A percentile compares a stretch with the other conserved stretches of the same genome.
Conservation (phyloP, 2,797 vertebrate genomes). For the Labeo calbasu region DNA sequence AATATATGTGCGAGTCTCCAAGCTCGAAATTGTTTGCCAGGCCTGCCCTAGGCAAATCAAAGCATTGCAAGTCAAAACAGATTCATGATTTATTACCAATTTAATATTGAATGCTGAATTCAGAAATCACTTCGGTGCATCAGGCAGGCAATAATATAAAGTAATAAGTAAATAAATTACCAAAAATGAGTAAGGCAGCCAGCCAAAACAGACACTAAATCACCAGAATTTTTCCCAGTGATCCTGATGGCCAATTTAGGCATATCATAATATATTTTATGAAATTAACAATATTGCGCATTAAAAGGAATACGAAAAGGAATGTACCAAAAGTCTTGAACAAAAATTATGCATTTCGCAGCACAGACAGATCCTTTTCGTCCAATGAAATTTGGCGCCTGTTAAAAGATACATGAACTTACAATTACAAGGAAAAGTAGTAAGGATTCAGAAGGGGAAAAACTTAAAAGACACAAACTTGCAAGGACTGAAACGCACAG, state of each 20-base stretch:
- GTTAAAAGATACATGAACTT: not conserved
- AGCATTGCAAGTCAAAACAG: not conserved
- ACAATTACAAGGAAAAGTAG: no score
- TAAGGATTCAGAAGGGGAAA: not conserved
- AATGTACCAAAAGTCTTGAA: not conserved
- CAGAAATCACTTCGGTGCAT: not conserved
- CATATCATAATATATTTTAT: not conserved
- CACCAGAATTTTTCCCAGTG: not conserved
- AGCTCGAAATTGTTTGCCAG: not conserved
- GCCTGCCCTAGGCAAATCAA: not conserved
- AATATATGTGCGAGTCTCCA: not conserved
- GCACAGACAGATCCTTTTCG: not conserved
- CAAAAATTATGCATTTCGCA: not conserved
- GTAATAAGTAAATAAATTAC: not conserved
- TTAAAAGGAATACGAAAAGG: not conserved
- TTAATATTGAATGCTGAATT: not conserved
- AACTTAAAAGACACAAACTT: not conserved
- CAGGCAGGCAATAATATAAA: not conserved
- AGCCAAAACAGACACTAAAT: not conserved
- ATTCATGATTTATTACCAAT: not conserved
- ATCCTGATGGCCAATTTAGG: not conserved
- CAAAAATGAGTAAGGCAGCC: not conserved
- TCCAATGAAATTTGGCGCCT: not conserved
- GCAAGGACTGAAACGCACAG: no score
- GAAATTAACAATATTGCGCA: not conserved